Evolutionary conservation across 2,797 vertebrate species (phyloP), one percentile per base, ranked within the genome.

Genomic region (Propithecus deckenii): DNA sequence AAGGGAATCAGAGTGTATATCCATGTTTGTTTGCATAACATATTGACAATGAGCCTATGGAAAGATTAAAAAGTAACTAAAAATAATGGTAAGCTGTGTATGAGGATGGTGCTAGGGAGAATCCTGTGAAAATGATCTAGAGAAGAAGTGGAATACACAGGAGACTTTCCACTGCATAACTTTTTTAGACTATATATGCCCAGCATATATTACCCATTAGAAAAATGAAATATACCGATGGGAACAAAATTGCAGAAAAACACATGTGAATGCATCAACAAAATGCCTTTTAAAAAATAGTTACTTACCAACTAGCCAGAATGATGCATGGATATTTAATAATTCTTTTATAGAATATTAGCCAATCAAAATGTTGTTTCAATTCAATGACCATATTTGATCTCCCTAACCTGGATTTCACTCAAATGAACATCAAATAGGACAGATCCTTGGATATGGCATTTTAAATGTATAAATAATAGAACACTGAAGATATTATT

Each of bases 391-490:
- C 5, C 43, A 7, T 28, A 50, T 86, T 50, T 32, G 74, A 13
- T 65, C 90, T 78, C n/a, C 30, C 5, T 74, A 95, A 94, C 15
- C 9, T 65, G 17, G 6, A 0, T 79, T 81, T 88, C 12, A 89
- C 13, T 59, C 18, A 95, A 35, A 38, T 67, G 28, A 86, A 38
- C 35, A 48, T 7, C 46, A 4, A 59, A 5, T 88, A 76, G n/a
- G 14, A 43, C 48, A 63, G 71, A 83, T 61, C 30, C 1, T 94
- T 67, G 41, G 14, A 81, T 78, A 32, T 28, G 30, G 1, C 20
- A 43, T 85, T 94, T 94, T 86, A 30, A 74, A 59, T 65, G 84
- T 43, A 30, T 25, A 75, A 65, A 65, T 72, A 74, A n/a, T 59
- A 43, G 1, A 72, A 28, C 20, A 87, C 3, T 4, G 18, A 72